Evolutionary conservation across 2,113 vertebrate species (phyloP).

Genomic region (Nerophis lumbriciformis): DNA sequence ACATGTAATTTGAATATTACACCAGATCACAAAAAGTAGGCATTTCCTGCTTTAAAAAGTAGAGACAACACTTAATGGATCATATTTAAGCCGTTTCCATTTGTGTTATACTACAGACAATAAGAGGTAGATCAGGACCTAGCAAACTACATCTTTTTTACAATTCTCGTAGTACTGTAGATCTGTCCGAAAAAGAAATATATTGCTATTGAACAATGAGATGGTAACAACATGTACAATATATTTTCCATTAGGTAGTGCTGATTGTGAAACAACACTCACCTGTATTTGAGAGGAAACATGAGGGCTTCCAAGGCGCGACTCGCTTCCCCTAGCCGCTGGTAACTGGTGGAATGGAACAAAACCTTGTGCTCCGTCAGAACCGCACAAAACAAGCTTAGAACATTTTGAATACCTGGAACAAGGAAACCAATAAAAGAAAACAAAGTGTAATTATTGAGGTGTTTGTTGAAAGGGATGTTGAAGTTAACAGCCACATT

Average conservation of each 20-base stretch:
- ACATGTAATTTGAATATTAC: too few relatives aligned
- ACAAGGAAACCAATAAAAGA: constrained; percentile 39
- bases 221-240: neutral
- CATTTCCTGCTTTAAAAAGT: too few relatives aligned
- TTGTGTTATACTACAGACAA: too few relatives aligned
- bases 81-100: too few relatives aligned
- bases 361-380: constrained; percentile 98
- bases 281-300: constrained; percentile 99
- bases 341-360: constrained; percentile 96
- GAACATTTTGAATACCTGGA: constrained; percentile 94
- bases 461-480: constrained; percentile 23
- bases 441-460: constrained; percentile 38
- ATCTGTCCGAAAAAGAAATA: neutral
- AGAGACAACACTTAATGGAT: too few relatives aligned
- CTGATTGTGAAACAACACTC: constrained; percentile 53
- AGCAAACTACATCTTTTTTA: neutral
- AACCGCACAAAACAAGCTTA: constrained; percentile 93
- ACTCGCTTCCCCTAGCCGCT: constrained; percentile 91
- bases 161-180: neutral
- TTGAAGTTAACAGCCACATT: constrained; percentile 16
- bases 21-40: too few relatives aligned
- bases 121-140: too few relatives aligned
- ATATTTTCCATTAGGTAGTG: neutral
- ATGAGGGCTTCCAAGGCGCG: constrained; percentile 93
- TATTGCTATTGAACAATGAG: neutral